Evolutionary conservation across 2,888 invertebrate genomes (phyloP).

Genomic region (Drosophila imparisetae): DNA sequence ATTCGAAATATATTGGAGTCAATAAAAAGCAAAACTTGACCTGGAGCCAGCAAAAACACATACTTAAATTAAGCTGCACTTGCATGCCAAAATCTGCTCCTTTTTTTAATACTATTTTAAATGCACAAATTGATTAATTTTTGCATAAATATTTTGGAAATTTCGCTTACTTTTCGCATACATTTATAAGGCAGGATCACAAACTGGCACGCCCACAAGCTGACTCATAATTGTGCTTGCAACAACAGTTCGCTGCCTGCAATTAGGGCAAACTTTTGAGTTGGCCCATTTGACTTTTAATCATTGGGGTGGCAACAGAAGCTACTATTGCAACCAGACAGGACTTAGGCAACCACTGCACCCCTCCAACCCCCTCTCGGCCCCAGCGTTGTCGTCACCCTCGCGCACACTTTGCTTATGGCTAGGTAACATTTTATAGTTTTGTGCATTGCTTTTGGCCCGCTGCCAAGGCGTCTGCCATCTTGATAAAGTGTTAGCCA

Average conservation of each 20-base stretch:
- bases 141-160: not conserved
- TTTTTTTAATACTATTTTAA: not conserved
- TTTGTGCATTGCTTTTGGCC: constrained; percentile 77
- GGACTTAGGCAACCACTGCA: constrained; percentile 18
- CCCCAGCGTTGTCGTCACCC: not conserved
- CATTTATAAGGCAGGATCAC: not conserved
- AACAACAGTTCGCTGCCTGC: constrained; percentile 10
- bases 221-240: constrained; percentile 44
- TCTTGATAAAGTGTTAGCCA: constrained; percentile 81
- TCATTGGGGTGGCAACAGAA: constrained; percentile 26
- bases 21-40: not conserved
- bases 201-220: constrained; percentile 29
- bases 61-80: not conserved
- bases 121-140: not conserved
- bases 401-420: constrained; percentile 28
- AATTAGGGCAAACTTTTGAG: constrained; percentile 51
- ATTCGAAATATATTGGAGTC: not conserved
- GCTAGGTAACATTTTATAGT: constrained; percentile 62
- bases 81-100: not conserved
- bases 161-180: not conserved
- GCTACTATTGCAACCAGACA: constrained; percentile 14
- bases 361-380: not conserved
- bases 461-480: constrained; percentile 79
- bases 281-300: constrained; percentile 36
- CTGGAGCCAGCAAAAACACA: not conserved